phyloP scores from a whole-genome alignment of 2,113 vertebrate genomes.

The Ceyx margarethae region DNA sequence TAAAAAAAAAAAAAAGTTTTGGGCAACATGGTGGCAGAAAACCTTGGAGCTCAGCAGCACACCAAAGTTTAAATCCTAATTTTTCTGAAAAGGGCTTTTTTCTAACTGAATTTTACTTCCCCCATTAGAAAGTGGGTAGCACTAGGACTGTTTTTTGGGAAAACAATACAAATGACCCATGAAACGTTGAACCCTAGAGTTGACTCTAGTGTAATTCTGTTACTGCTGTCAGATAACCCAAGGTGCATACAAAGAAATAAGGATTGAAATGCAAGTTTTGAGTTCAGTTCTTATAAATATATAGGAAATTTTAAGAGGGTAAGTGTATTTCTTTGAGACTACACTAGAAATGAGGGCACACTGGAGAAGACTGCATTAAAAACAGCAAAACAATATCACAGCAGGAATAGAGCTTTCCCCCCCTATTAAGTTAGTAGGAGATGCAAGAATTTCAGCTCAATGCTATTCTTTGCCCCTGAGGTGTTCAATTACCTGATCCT shows the following conservation, averaged over 20 bases:
- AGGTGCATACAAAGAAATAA: neutral
- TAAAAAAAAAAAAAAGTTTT: neutral
- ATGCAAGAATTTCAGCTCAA: neutral
- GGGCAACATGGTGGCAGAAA: neutral
- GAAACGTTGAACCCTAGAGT: constrained; percentile 12
- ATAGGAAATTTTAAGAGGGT: neutral
- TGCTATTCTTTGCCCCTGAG: neutral
- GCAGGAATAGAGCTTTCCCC: neutral
- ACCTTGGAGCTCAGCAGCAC: neutral
- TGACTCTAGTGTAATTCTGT: neutral
- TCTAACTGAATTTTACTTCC: neutral
- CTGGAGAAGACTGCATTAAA: neutral
- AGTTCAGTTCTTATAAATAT: neutral
- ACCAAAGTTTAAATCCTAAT: neutral
- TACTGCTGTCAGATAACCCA: neutral
- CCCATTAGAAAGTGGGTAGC: neutral
- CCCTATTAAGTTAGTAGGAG: neutral
- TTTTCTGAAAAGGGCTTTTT: neutral
- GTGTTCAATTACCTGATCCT: neutral
- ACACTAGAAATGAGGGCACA: neutral
- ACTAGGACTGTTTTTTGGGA: constrained; percentile 1
- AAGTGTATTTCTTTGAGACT: neutral
- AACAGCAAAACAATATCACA: neutral
- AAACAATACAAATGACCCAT: constrained; percentile 36
- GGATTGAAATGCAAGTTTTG: neutral